A percentile compares a stretch with the other conserved stretches of the same genome.
phyloP scores from a whole-genome alignment of 1,140 invertebrate species.

The Zaprionus taronus region DNA sequence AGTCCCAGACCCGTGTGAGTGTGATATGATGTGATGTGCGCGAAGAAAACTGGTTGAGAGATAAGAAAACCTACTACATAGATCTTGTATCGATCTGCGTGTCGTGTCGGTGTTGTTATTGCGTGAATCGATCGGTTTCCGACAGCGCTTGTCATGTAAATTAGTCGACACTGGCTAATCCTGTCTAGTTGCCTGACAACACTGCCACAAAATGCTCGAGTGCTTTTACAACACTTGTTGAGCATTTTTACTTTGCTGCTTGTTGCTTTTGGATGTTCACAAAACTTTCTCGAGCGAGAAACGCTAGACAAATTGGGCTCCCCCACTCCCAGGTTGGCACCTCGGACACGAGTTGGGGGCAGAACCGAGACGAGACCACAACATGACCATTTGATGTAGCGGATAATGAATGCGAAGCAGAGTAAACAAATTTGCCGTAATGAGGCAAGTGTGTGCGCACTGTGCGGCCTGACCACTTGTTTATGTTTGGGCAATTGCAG shows the following conservation, averaged over 20 bases:
- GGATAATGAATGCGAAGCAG: constrained; percentile 53
- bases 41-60: constrained; percentile 63
- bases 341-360: neutral
- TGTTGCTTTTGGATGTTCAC: neutral
- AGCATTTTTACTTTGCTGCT: neutral
- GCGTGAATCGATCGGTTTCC: constrained; percentile 71
- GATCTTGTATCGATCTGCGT: constrained; percentile 13
- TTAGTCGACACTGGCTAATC: constrained; percentile 52
- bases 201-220: constrained; percentile 27
- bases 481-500: constrained; percentile 37
- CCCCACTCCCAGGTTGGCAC: constrained; percentile 57
- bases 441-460: constrained; percentile 36
- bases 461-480: constrained; percentile 14
- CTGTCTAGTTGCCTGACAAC: constrained; percentile 49
- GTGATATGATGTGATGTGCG: constrained; percentile 9
- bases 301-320: constrained; percentile 35
- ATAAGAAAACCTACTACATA: constrained; percentile 42
- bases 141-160: constrained; percentile 76
- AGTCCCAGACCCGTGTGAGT: neutral
- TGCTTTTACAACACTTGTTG: constrained; percentile 22
- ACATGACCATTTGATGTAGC: constrained; percentile 29
- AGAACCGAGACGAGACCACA: constrained; percentile 22
- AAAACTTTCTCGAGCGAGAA: constrained; percentile 53
- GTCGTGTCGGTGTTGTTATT: constrained; percentile 32
- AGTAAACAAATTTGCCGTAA: constrained; percentile 73